Percentiles rank a stretch among this genome's conserved stretches.
Evolutionary conservation across 1,140 invertebrate genomes (phyloP).

Genomic region (Drosophila watanabei): DNA sequence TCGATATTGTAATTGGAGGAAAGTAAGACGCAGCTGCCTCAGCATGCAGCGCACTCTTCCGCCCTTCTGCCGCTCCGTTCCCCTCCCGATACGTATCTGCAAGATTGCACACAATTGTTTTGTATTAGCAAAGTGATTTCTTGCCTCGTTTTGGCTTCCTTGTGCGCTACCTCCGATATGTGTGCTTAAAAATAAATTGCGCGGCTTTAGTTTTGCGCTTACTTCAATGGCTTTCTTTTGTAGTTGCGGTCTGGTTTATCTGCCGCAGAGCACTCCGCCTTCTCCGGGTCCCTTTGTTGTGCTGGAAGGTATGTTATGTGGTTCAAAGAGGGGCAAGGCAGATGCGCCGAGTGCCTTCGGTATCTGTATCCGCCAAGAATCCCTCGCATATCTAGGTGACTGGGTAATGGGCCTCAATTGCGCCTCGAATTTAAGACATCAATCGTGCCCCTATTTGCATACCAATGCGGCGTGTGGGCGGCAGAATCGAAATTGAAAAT

Average conservation of each 20-base stretch:
- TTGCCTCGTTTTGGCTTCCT: conserved; percentile 34
- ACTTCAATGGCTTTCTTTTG: conserved; percentile 69
- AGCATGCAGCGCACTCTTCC: conserved; percentile 23
- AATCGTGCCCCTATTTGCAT: conserved; percentile 49
- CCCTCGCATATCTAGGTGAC: conserved; percentile 66
- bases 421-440: conserved; percentile 66
- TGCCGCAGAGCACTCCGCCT: conserved; percentile 16
- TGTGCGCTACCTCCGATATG: conserved; percentile 51
- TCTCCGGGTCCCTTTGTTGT: conserved; percentile 1
- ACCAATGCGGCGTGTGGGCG: conserved; percentile 15
- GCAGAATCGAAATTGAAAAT: conserved; percentile 52
- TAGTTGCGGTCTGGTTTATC: conserved; percentile 57
- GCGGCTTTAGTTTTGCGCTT: conserved; percentile 71
- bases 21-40: conserved; percentile 72
- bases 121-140: conserved; percentile 68
- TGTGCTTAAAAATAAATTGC: conserved; percentile 82
- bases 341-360: conserved; percentile 21
- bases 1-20: conserved; percentile 80
- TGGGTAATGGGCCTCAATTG: conserved; percentile 79
- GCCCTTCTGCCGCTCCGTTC: background rate
- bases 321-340: background rate
- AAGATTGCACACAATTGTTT: conserved; percentile 83
- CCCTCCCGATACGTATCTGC: conserved; percentile 64
- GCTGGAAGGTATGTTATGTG: conserved; percentile 13
- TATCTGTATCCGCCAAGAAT: conserved; percentile 40